Evolutionary conservation across 1,140 invertebrate species (phyloP).

Genomic region (Drosophila azteca): DNA sequence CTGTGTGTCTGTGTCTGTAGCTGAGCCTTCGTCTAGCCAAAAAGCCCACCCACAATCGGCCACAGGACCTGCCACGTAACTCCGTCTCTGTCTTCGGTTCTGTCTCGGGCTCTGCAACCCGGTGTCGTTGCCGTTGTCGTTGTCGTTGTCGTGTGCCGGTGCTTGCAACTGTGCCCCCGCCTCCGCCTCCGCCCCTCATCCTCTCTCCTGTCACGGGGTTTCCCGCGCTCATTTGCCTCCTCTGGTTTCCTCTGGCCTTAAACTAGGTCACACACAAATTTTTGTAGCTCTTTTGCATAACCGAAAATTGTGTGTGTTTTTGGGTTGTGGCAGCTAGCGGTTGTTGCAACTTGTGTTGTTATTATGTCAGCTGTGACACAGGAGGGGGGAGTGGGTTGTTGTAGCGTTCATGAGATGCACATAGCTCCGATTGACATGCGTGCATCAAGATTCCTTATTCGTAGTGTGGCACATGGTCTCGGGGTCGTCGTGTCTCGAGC

Average conservation of each 20-base stretch:
- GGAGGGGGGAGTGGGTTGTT: too few relatives aligned
- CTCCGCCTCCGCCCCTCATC: too few relatives aligned
- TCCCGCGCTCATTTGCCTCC: constrained; percentile 36
- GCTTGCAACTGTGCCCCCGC: too few relatives aligned
- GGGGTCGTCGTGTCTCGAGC: constrained; percentile 21
- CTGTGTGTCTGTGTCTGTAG: constrained; percentile 3
- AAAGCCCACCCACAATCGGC: constrained; percentile 52
- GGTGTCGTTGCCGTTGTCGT: too few relatives aligned
- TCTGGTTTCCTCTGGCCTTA: constrained; percentile 61
- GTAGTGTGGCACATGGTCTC: too few relatives aligned
- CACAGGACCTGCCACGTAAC: constrained; percentile 59
- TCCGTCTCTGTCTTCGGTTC: constrained; percentile 18
- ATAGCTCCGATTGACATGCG: constrained; percentile 55
- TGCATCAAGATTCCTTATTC: constrained; percentile 21
- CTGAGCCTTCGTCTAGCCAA: constrained; percentile 51
- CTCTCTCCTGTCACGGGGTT: too few relatives aligned
- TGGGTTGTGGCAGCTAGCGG: constrained; percentile 57
- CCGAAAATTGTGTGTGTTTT: constrained; percentile 63
- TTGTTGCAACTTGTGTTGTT: constrained; percentile 33
- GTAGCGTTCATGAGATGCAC: not conserved
- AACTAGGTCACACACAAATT: constrained; percentile 72
- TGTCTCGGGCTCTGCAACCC: constrained; percentile 1
- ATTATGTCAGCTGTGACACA: constrained; percentile 50
- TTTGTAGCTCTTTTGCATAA: constrained; percentile 72
- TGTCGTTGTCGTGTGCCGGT: not conserved